Base-by-base conservation (phyloP, 2,888 invertebrate genomes). In the Fragum whitleyi region DNA sequence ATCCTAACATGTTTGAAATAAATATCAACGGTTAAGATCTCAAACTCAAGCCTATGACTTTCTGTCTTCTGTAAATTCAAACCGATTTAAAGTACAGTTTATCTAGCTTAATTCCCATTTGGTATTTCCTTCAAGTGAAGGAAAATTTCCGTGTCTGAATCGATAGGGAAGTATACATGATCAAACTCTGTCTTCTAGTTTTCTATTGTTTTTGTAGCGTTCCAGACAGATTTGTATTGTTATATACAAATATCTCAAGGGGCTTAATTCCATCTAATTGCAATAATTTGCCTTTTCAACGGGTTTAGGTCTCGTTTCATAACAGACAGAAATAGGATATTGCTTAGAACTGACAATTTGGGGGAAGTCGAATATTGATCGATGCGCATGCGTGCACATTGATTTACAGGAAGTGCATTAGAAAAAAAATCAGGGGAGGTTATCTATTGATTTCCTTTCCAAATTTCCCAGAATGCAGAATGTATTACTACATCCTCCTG, bases 381-480 rank as follows among this genome's bases (percentile, higher is more conserved):
- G 47, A 3, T 65, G 65, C 65, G 65, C 65, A 65, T 65, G 65
- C 65, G 65, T 65, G 65, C 65, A 42, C 65, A 36, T 21, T 65
- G 21, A 23, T 32, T 65, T 65, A 42, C 65, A 65, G 39, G 65
- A 42, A 65, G 36, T 65, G 42, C 65, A 42, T 42, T 23, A 32
- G 23, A 28, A 32, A 21, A 21, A n/a, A 65, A 32, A 57, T 29
- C 5, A 61, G 29, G 61, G 61, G 61, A 61, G 61, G 32, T 61
- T 61, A 61, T 61, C 36, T 21, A 65, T 65, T 14, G 65, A 65
- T 65, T 65, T 65, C 65, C 23, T 23, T 47, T n/a, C 19, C 47
- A 5, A 47, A 47, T 47, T 47, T 47, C 47, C 47, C 19, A 47
- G 47, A 47, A 47, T 5, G 47, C 14, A 47, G 26, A 42, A 65